phyloP scores from a whole-genome alignment of 2,113 vertebrate genomes.

The Pollimyrus isidori region DNA sequence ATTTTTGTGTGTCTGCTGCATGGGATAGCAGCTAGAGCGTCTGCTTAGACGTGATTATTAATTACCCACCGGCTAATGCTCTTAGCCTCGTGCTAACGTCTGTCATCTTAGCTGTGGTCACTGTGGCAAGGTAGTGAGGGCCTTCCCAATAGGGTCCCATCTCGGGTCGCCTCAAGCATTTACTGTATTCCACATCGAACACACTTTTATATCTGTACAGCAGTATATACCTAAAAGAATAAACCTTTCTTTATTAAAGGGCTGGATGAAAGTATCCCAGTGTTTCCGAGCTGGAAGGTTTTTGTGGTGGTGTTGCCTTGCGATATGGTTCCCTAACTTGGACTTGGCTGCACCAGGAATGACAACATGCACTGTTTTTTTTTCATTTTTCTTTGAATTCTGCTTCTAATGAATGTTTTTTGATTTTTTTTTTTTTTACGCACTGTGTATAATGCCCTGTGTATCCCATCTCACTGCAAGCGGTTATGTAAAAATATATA shows the following conservation, averaged over 20 bases:
- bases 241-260: slow-evolving; percentile 12
- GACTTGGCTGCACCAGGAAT: slow-evolving; percentile 34
- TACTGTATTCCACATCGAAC: slow-evolving; percentile 13
- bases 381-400: neutral
- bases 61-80: slow-evolving; percentile 12
- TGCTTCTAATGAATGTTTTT: slow-evolving; percentile 33
- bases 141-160: neutral
- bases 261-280: slow-evolving; percentile 13
- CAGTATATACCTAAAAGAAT: slow-evolving; percentile 22
- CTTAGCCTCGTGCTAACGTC: neutral
- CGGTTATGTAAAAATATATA: slow-evolving; percentile 38
- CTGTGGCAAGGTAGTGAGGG: neutral
- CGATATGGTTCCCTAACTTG: slow-evolving; percentile 31
- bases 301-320: slow-evolving; percentile 20
- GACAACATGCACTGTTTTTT: slow-evolving; percentile 25
- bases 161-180: neutral
- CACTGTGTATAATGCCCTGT: slow-evolving; percentile 25
- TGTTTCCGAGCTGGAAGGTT: slow-evolving; percentile 25
- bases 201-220: slow-evolving; percentile 46
- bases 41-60: slow-evolving; percentile 5
- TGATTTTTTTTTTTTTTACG: slow-evolving; percentile 37
- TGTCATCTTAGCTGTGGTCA: slow-evolving; percentile 24
- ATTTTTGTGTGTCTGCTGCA: slow-evolving; percentile 15
- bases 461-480: slow-evolving; percentile 33
- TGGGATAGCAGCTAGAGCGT: slow-evolving; percentile 6